These are phyloP conservation scores for Temnothorax longispinosus DNA, from an alignment of 1,140 invertebrate species.

Conservation along the genomic window DNA sequence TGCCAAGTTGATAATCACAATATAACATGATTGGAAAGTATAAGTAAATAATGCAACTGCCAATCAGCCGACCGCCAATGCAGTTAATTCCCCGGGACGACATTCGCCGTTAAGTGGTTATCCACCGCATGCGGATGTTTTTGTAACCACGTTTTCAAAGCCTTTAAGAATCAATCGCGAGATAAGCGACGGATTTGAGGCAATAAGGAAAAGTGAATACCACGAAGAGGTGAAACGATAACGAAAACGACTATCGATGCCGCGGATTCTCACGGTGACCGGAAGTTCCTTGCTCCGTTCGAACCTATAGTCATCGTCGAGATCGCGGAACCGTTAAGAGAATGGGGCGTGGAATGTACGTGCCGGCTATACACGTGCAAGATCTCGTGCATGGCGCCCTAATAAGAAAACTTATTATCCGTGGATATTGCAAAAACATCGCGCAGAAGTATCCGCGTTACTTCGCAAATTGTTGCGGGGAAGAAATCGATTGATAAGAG, in stretches of 20 bases:
- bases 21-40: not conserved
- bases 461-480: not conserved
- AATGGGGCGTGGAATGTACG: slow-evolving; percentile 32
- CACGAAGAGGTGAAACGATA: slow-evolving; percentile 14
- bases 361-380: slow-evolving; percentile 14
- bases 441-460: not conserved
- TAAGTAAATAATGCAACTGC: not conserved
- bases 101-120: not conserved
- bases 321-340: slow-evolving; percentile 55
- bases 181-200: not conserved
- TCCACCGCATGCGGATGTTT: not conserved
- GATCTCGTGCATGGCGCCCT: not conserved
- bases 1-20: not conserved
- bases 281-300: slow-evolving; percentile 32
- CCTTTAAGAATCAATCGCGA: not conserved
- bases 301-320: slow-evolving; percentile 33
- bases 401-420: slow-evolving; percentile 45
- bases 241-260: not conserved
- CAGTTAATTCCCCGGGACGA: not conserved
- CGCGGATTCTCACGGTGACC: slow-evolving; percentile 37
- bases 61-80: not conserved
- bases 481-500: slow-evolving; percentile 23
- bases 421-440: not conserved
- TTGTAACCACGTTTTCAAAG: not conserved
- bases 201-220: slow-evolving; percentile 31